These are phyloP conservation scores for Pollenia labialis DNA, from an alignment of 2,888 invertebrate species.

Conservation along the genomic window DNA sequence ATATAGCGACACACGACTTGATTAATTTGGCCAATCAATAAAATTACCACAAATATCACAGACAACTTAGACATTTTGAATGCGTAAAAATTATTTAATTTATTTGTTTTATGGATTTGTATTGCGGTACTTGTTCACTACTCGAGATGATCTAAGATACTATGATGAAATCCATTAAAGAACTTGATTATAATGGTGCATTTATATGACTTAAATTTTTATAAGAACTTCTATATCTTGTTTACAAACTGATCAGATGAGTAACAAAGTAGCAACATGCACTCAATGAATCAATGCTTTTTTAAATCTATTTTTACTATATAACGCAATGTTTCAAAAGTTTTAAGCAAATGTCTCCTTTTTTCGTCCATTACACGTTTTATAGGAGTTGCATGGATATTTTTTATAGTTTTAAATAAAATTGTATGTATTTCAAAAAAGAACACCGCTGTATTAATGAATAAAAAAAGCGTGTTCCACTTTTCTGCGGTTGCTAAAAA, in stretches of 20 bases:
- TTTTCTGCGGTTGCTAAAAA: not conserved
- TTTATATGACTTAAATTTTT: not conserved
- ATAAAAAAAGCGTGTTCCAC: not conserved
- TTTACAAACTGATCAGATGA: not conserved
- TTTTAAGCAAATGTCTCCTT: too few relatives aligned
- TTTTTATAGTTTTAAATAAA: not conserved
- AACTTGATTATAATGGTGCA: not conserved
- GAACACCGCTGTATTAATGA: slow-evolving; percentile 26
- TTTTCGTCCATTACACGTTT: not conserved
- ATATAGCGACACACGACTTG: not conserved
- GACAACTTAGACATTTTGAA: slow-evolving; percentile 8
- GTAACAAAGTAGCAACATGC: not conserved
- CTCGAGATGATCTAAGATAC: not conserved
- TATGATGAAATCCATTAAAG: not conserved
- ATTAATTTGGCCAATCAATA: slow-evolving; percentile 17
- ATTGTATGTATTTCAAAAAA: slow-evolving; percentile 3
- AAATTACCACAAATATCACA: slow-evolving; percentile 1
- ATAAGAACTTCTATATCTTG: slow-evolving; percentile 28
- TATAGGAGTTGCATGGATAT: not conserved
- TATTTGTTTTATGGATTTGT: not conserved
- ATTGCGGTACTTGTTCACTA: not conserved
- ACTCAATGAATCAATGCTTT: slow-evolving; percentile 1
- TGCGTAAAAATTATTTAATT: not conserved
- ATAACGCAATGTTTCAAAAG: not conserved
- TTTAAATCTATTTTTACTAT: slow-evolving; percentile 17